Percentiles rank a stretch among this genome's conserved stretches.
Conservation (phyloP, 2,888 invertebrate genomes). For the Drosophila kanekoi region DNA sequence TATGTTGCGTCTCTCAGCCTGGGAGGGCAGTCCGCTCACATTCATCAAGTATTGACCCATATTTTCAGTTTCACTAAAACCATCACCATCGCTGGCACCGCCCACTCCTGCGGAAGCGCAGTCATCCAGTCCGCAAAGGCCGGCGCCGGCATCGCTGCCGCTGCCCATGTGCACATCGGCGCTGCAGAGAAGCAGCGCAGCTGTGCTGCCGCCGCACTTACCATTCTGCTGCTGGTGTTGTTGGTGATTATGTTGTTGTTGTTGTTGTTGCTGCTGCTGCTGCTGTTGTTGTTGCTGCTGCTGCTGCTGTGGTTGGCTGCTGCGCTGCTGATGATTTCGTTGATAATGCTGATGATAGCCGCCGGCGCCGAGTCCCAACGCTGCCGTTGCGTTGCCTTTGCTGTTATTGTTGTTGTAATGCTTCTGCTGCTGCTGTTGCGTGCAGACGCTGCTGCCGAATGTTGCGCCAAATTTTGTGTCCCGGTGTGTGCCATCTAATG, state of each 20-base stretch:
- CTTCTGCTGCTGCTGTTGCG: constrained; percentile 63
- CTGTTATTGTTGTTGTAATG: constrained; percentile 39
- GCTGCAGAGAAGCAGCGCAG: constrained; percentile 59
- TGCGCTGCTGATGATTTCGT: constrained; percentile 61
- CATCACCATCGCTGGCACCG: constrained; percentile 84
- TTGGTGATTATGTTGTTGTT: constrained; percentile 48
- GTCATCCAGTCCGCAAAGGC: constrained; percentile 72
- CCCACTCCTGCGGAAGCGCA: constrained; percentile 82
- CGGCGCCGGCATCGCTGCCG: constrained; percentile 47
- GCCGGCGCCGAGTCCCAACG: constrained; percentile 76
- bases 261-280: constrained; percentile 52
- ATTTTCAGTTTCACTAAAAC: constrained; percentile 85
- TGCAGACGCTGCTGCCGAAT: constrained; percentile 84
- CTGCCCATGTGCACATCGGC: constrained; percentile 75
- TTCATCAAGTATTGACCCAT: constrained; percentile 85
- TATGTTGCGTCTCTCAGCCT: constrained; percentile 82
- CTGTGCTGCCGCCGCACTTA: constrained; percentile 54
- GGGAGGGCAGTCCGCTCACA: constrained; percentile 57
- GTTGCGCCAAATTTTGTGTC: constrained; percentile 88
- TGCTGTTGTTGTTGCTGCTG: constrained; percentile 62
- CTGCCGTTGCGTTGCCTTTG: constrained; percentile 67
- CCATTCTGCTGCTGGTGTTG: constrained; percentile 73
- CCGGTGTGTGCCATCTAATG: constrained; percentile 94
- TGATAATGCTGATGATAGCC: constrained; percentile 77
- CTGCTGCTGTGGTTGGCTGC: constrained; percentile 57